Percentiles rank a stretch among this genome's conserved stretches.
Evolutionary conservation across 2,888 invertebrate genomes (phyloP).

Genomic region (Chloroclysta siterata): DNA sequence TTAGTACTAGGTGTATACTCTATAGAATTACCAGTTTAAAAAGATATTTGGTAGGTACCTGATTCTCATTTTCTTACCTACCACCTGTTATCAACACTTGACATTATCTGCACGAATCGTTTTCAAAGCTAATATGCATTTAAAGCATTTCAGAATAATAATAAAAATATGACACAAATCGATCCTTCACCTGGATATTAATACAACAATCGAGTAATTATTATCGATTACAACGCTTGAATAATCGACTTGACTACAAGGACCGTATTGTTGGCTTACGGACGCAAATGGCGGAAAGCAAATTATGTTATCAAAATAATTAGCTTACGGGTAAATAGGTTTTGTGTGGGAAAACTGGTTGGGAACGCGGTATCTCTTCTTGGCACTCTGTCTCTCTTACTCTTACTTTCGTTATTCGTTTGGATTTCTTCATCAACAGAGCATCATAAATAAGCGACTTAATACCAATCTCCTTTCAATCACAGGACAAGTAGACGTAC

Average conservation of each 20-base stretch:
- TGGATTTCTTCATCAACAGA: too few species aligned
- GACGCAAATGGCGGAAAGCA: constrained; percentile 60
- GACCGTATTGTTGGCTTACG: constrained; percentile 39
- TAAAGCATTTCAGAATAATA: not conserved
- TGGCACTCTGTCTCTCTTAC: not conserved
- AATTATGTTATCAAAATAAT: constrained; percentile 66
- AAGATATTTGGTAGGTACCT: too few species aligned
- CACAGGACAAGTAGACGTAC: too few species aligned
- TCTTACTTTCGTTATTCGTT: not conserved
- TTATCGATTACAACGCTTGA: constrained; percentile 60
- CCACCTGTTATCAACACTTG: not conserved
- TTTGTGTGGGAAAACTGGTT: constrained; percentile 48
- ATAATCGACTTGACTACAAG: constrained; percentile 53
- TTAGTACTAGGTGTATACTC: too few species aligned
- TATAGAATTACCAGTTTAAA: too few species aligned
- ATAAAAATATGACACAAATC: constrained; percentile 28
- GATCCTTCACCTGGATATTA: constrained; percentile 24
- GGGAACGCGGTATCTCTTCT: constrained; percentile 4
- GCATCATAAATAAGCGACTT: too few species aligned
- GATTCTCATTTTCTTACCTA: not conserved
- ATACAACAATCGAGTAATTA: constrained; percentile 54
- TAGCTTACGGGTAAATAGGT: constrained; percentile 48
- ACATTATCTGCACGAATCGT: too few species aligned
- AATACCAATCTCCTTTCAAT: too few species aligned
- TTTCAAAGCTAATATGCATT: too few species aligned